A percentile compares a stretch with the other conserved stretches of the same genome.
phyloP scores from a whole-genome alignment of 2,797 vertebrate species.

The Enteromius treurensis region DNA sequence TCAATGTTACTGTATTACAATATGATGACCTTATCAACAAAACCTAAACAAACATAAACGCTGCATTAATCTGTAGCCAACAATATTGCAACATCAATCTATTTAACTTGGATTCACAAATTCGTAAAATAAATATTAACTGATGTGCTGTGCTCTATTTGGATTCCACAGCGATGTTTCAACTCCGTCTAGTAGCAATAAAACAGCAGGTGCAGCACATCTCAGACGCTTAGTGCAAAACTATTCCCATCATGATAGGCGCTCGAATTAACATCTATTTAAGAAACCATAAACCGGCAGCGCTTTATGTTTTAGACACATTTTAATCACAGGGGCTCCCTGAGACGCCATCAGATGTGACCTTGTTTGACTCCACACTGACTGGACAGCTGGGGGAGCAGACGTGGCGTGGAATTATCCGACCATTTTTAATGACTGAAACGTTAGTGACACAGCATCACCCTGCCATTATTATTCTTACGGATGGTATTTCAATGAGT shows the following conservation, averaged over 20 bases:
- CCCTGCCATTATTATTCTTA: slow-evolving; percentile 6
- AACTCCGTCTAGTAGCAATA: slow-evolving; percentile 32
- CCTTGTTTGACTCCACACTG: slow-evolving; percentile 56
- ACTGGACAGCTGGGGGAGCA: slow-evolving; percentile 46
- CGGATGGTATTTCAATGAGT: not conserved
- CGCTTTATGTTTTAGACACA: slow-evolving; percentile 41
- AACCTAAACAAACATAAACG: not conserved
- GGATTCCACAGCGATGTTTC: slow-evolving; percentile 19
- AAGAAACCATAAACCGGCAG: slow-evolving; percentile 37
- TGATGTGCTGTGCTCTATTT: slow-evolving; percentile 12
- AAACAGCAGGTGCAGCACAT: slow-evolving; percentile 43
- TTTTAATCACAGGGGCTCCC: slow-evolving; percentile 46
- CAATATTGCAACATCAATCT: not conserved
- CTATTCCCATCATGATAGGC: slow-evolving; percentile 33
- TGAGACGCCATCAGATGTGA: slow-evolving; percentile 48
- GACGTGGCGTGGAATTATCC: slow-evolving; percentile 35
- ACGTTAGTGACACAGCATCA: slow-evolving; percentile 12
- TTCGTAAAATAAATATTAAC: slow-evolving; percentile 12
- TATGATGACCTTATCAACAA: not conserved
- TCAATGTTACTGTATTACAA: not conserved
- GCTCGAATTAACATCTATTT: slow-evolving; percentile 44
- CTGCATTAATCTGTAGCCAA: not conserved
- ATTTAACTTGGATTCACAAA: slow-evolving; percentile 1
- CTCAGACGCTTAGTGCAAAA: slow-evolving; percentile 27
- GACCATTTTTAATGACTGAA: slow-evolving; percentile 44